phyloP scores from a whole-genome alignment of 2,888 invertebrate species.

The Quadroppia sp. region DNA sequence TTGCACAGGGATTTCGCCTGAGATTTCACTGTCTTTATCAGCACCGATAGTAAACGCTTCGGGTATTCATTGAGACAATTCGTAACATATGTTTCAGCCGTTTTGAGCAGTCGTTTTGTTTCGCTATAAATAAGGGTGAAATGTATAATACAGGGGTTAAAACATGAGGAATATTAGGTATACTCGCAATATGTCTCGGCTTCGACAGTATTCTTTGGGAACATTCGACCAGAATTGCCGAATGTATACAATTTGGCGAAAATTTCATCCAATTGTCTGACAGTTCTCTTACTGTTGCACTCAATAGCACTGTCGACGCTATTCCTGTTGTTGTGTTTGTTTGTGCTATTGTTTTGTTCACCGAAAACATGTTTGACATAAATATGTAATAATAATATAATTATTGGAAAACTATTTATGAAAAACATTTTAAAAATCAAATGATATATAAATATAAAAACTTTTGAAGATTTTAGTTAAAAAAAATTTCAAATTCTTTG shows the following conservation, averaged over 20 bases:
- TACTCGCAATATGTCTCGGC: background rate
- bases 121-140: too few relatives aligned
- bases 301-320: too few relatives aligned
- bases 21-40: background rate
- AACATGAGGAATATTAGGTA: background rate
- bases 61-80: constrained; percentile 9
- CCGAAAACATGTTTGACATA: too few relatives aligned
- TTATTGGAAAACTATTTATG: too few relatives aligned
- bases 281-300: background rate
- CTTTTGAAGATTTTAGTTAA: too few relatives aligned
- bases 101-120: background rate
- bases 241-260: constrained; percentile 19
- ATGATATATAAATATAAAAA: too few relatives aligned
- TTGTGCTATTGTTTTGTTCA: too few relatives aligned
- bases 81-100: background rate
- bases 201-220: background rate
- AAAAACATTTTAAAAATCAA: too few relatives aligned
- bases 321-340: too few relatives aligned
- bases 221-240: background rate
- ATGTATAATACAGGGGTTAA: too few relatives aligned
- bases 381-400: too few relatives aligned
- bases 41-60: background rate
- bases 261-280: background rate
- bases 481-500: too few relatives aligned
- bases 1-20: background rate